These are phyloP conservation scores for Drosophila sproati DNA, from an alignment of 1,140 invertebrate genomes.

Conservation along the genomic window DNA sequence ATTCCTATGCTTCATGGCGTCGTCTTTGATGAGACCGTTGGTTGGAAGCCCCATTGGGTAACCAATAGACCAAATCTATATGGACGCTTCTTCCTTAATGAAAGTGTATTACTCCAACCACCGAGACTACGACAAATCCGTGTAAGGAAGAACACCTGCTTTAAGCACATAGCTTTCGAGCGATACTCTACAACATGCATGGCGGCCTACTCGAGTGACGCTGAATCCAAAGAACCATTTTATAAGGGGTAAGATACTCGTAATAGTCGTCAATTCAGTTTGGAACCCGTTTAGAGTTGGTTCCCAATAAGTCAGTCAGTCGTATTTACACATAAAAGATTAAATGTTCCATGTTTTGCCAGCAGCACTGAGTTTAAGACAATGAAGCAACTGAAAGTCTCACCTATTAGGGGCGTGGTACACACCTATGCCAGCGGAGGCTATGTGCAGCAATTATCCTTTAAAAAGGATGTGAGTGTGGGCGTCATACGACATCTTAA, in stretches of 20 bases:
- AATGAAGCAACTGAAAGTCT: constrained; percentile 2
- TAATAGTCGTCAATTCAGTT: neutral
- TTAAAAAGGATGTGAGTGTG: constrained; percentile 11
- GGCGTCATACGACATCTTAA: constrained; percentile 24
- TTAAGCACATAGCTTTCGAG: constrained; percentile 16
- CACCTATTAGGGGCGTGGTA: constrained; percentile 4
- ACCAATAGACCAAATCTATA: neutral
- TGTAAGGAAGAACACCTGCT: constrained; percentile 25
- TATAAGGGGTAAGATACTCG: constrained; percentile 15
- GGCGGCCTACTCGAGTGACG: constrained; percentile 17
- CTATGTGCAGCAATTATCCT: constrained; percentile 39
- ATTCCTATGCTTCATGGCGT: neutral
- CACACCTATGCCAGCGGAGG: constrained; percentile 38
- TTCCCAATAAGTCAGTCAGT: too few relatives aligned
- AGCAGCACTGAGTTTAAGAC: constrained; percentile 29
- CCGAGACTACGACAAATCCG: constrained; percentile 51
- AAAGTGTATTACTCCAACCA: constrained; percentile 47
- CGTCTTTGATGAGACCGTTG: neutral
- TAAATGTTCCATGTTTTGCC: neutral
- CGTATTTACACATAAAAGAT: neutral
- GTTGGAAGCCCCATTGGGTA: neutral
- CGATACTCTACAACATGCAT: constrained; percentile 37
- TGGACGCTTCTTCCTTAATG: constrained; percentile 21
- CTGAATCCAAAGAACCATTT: constrained; percentile 13
- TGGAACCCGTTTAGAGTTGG: too few relatives aligned